Percentiles rank a stretch among this genome's conserved stretches.
These are phyloP conservation scores for Corythornis leucogaster DNA, from an alignment of 2,797 vertebrate genomes.

Conservation along the genomic window DNA sequence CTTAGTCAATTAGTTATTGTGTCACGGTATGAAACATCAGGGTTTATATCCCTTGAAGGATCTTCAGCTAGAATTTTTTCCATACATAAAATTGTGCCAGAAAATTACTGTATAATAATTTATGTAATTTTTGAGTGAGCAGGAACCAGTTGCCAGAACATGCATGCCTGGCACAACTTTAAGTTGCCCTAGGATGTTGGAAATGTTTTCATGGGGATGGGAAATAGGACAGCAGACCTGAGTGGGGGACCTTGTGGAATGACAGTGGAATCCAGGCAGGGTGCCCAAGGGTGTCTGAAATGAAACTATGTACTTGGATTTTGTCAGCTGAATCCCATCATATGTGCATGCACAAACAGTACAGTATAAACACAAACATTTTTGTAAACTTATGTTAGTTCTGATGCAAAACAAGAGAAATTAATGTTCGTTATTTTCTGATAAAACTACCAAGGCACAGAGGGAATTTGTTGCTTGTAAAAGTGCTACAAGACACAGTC, in stretches of 20 bases:
- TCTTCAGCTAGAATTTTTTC: background rate
- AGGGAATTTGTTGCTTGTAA: slow-evolving; percentile 28
- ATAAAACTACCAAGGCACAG: background rate
- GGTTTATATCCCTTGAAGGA: background rate
- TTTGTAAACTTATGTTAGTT: slow-evolving; percentile 9
- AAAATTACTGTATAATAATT: background rate
- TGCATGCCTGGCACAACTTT: background rate
- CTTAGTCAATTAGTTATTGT: background rate
- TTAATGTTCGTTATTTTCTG: slow-evolving; percentile 28
- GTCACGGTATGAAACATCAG: background rate
- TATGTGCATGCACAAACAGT: background rate
- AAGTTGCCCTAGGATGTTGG: background rate
- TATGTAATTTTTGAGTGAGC: background rate
- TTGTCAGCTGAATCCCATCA: background rate
- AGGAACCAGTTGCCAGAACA: background rate
- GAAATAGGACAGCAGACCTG: background rate
- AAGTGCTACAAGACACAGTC: background rate
- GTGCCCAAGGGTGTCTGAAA: background rate
- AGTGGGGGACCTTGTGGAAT: background rate
- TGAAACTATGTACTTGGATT: rapidly evolving
- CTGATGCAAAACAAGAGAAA: slow-evolving; percentile 40
- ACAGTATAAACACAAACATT: background rate
- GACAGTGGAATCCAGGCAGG: background rate
- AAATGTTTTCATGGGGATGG: background rate
- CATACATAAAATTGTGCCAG: background rate